Percentiles rank a stretch among this genome's conserved stretches.
Conservation (phyloP, 2,113 vertebrate genomes). For the Arenaria interpres region DNA sequence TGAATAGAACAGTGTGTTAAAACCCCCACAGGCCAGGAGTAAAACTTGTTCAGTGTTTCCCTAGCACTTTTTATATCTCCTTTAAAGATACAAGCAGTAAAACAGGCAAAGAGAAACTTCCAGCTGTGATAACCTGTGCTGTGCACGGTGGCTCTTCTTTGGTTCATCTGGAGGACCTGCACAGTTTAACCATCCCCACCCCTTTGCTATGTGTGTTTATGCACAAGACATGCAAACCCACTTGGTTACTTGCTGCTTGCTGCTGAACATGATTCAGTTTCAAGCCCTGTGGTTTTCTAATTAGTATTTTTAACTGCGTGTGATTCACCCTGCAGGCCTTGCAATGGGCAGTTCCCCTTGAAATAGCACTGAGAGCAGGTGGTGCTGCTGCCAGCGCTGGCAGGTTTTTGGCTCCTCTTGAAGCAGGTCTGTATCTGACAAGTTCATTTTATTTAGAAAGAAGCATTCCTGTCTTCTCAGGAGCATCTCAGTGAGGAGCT, state of each 20-base stretch:
- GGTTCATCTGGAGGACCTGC: neutral
- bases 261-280: neutral
- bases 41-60: neutral
- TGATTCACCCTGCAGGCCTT: neutral
- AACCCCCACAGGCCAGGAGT: neutral
- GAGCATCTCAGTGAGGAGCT: neutral
- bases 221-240: too few species aligned
- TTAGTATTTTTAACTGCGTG: neutral
- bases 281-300: neutral
- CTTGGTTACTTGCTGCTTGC: neutral
- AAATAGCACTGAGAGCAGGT: accelerated
- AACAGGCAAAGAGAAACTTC: neutral
- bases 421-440: neutral
- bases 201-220: neutral
- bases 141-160: neutral
- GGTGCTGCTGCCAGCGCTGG: neutral
- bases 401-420: neutral
- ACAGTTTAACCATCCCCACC: neutral
- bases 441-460: neutral
- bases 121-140: neutral
- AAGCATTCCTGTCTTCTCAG: neutral
- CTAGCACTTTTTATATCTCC: neutral
- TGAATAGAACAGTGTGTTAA: neutral
- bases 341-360: neutral
- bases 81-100: neutral